A percentile compares a stretch with the other conserved stretches of the same genome.
Evolutionary conservation across 2,113 vertebrate genomes (phyloP).

Genomic region (Cromileptes altivelis): DNA sequence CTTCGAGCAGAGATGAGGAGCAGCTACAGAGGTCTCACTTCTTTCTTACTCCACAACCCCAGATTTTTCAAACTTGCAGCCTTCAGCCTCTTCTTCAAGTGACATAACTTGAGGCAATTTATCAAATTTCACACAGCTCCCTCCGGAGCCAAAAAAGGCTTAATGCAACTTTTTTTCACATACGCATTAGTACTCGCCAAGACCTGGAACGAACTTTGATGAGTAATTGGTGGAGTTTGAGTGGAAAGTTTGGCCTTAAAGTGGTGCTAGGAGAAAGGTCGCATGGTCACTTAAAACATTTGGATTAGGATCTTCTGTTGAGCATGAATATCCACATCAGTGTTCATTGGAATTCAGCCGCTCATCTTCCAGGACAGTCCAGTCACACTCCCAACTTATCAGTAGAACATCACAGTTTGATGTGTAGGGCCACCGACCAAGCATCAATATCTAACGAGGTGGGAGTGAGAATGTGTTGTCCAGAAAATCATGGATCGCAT

Average conservation of each 20-base stretch:
- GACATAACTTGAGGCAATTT: neutral
- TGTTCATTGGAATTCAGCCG: neutral
- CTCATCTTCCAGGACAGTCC: too few species aligned
- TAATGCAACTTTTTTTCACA: neutral
- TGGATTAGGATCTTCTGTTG: neutral
- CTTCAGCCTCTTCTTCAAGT: neutral
- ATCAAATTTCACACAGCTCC: neutral
- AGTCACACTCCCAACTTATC: too few species aligned
- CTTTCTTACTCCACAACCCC: too few species aligned
- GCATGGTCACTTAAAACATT: neutral
- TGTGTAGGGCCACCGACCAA: too few species aligned
- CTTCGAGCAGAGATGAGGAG: too few species aligned
- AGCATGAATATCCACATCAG: neutral
- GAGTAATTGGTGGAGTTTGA: too few species aligned
- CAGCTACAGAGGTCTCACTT: too few species aligned
- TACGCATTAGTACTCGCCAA: neutral
- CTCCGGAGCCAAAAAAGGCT: neutral
- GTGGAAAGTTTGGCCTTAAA: neutral
- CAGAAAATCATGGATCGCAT: neutral
- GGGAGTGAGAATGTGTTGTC: too few species aligned
- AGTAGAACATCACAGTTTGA: too few species aligned
- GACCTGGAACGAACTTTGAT: neutral
- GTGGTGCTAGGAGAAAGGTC: neutral
- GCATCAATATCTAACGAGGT: too few species aligned
- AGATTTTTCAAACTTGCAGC: too few species aligned